A percentile compares a stretch with the other conserved stretches of the same genome.
Evolutionary conservation across 2,797 vertebrate species (phyloP).

Genomic region (Hydrolagus colliei): DNA sequence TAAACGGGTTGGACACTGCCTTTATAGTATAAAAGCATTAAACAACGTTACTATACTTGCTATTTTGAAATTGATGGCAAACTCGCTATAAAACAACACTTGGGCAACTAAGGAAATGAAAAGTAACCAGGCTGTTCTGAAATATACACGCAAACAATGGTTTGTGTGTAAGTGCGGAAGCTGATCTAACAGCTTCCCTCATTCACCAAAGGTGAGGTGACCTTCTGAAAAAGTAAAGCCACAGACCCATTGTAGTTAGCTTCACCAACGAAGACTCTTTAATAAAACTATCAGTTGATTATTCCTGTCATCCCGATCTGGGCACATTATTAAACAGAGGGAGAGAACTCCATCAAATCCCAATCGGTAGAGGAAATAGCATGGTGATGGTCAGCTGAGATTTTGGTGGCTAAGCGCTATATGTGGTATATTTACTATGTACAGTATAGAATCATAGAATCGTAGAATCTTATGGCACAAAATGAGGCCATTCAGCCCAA

Average conservation of each 20-base stretch:
- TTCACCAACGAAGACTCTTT: neutral
- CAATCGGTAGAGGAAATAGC: neutral
- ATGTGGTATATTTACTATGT: too few relatives aligned
- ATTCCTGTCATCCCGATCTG: neutral
- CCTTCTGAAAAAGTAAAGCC: neutral
- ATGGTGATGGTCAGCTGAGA: neutral
- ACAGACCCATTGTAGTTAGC: neutral
- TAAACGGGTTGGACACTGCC: neutral
- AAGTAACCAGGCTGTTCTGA: constrained; percentile 6
- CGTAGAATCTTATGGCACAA: too few relatives aligned
- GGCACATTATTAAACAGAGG: neutral
- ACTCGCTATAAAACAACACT: neutral
- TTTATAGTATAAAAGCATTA: neutral
- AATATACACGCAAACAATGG: neutral
- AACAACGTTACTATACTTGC: constrained; percentile 5
- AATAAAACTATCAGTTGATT: neutral
- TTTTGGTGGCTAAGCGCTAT: neutral
- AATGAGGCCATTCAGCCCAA: too few relatives aligned
- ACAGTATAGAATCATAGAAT: too few relatives aligned
- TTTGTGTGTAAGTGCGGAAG: neutral
- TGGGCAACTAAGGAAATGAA: constrained; percentile 14
- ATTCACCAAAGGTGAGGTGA: neutral
- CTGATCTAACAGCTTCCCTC: constrained; percentile 1
- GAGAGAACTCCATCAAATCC: neutral
- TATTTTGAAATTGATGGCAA: neutral